Evolutionary conservation across 2,113 vertebrate genomes (phyloP).

Genomic region (Dipodomys stephensi): DNA sequence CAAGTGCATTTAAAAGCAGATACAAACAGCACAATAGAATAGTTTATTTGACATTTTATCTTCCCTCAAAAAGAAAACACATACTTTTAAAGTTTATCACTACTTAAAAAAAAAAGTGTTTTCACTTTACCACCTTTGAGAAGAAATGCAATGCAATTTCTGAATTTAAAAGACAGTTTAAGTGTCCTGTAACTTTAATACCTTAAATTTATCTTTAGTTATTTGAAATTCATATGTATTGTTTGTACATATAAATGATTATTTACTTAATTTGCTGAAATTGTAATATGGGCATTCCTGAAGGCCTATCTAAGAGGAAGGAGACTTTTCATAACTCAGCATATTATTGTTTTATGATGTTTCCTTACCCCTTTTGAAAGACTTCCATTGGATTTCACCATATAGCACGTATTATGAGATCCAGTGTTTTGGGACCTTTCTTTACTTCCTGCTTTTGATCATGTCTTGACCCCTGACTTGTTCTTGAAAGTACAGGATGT

Average conservation of each 20-base stretch:
- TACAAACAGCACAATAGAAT: slow-evolving; percentile 5
- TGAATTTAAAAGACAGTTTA: slow-evolving; percentile 6
- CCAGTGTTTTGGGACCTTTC: not conserved
- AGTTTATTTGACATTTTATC: slow-evolving; percentile 18
- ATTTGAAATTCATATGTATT: not conserved
- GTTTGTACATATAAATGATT: not conserved
- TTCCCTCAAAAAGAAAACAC: not conserved
- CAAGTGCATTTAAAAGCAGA: not conserved
- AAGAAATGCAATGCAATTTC: not conserved
- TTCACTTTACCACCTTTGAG: no score
- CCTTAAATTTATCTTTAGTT: not conserved
- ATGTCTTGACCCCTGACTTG: slow-evolving; percentile 35
- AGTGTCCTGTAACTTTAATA: not conserved
- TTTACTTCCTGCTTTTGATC: slow-evolving; percentile 62
- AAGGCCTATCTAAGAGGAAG: not conserved
- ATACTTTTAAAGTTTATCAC: no score
- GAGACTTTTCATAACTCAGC: slow-evolving; percentile 23
- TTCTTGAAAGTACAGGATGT: slow-evolving; percentile 56
- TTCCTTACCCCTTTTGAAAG: not conserved
- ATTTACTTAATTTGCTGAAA: not conserved
- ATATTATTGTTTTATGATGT: not conserved
- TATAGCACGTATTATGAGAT: not conserved
- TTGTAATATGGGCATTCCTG: slow-evolving; percentile 1
- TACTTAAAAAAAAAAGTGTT: no score
- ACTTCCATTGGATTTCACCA: not conserved